Percentiles rank a stretch among this genome's conserved stretches.
Evolutionary conservation across 1,140 invertebrate genomes (phyloP).

Genomic region (Anthonomus grandis): DNA sequence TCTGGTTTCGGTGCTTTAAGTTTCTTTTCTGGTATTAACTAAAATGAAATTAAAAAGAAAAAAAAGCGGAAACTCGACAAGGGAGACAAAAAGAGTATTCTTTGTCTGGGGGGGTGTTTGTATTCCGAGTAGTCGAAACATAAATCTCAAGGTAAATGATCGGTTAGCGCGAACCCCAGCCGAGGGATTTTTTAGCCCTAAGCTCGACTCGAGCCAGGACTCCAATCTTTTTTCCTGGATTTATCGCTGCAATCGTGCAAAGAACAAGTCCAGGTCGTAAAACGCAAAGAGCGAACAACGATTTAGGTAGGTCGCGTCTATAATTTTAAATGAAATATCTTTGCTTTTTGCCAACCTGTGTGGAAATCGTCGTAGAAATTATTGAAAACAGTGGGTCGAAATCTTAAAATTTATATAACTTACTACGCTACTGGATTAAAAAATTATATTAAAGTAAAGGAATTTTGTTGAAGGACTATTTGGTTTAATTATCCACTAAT

Average conservation of each 20-base stretch:
- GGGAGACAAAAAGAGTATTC: slow-evolving; percentile 21
- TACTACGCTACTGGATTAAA: no score
- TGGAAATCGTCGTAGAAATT: no score
- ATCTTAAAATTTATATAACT: no score
- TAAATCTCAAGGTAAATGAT: slow-evolving; percentile 49
- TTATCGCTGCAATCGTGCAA: slow-evolving; percentile 49
- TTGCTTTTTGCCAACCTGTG: no score
- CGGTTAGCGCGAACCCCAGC: slow-evolving; percentile 48
- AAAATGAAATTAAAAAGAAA: not conserved
- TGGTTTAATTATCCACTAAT: no score
- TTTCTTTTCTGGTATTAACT: not conserved
- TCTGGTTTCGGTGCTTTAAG: not conserved
- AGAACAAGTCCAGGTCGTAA: slow-evolving; percentile 44
- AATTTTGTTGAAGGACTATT: no score
- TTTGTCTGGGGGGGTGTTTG: slow-evolving; percentile 45
- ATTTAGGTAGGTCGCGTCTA: no score
- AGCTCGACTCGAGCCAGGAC: slow-evolving; percentile 31
- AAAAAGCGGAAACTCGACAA: slow-evolving; percentile 20
- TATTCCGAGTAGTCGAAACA: slow-evolving; percentile 46
- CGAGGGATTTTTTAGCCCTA: slow-evolving; percentile 47
- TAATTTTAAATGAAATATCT: no score
- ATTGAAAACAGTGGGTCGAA: no score
- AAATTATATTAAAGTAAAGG: no score
- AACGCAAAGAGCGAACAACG: slow-evolving; percentile 23
- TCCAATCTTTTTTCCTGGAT: slow-evolving; percentile 46